A percentile compares a stretch with the other conserved stretches of the same genome.
Evolutionary conservation across 2,113 vertebrate species (phyloP).

Genomic region (Desmodus rotundus): DNA sequence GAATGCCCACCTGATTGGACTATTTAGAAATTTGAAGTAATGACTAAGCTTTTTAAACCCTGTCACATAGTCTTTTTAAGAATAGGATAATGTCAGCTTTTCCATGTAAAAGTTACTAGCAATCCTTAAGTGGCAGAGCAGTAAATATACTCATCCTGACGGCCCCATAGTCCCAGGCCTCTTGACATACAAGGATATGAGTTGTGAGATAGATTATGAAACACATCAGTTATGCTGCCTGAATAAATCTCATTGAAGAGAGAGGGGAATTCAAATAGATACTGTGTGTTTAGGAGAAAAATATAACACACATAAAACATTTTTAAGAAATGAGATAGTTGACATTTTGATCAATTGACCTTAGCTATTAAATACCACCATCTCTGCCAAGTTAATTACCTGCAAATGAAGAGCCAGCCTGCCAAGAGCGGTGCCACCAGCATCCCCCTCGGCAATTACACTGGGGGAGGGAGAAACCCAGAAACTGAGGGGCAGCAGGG

Average conservation of each 20-base stretch:
- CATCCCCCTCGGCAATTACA: neutral
- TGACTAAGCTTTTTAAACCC: neutral
- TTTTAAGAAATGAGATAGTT: constrained; percentile 38
- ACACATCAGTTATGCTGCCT: neutral
- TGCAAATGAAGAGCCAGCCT: neutral
- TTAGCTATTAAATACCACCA: neutral
- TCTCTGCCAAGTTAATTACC: constrained; percentile 41
- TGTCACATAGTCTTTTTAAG: neutral
- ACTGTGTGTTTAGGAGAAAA: neutral
- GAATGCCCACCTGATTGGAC: neutral
- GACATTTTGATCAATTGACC: constrained; percentile 26
- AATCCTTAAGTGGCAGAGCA: neutral
- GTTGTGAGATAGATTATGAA: neutral
- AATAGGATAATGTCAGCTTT: neutral
- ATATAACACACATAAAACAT: constrained; percentile 16
- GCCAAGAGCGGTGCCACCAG: neutral
- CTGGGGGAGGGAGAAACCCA: neutral
- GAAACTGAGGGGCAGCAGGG: neutral
- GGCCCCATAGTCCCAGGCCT: neutral
- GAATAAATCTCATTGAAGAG: neutral
- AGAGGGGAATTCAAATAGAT: neutral
- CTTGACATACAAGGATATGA: neutral
- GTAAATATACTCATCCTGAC: neutral
- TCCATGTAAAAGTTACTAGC: neutral
- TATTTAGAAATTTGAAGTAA: constrained; percentile 9